Conservation (phyloP, 2,888 invertebrate species). For the Polydrusus cervinus region DNA sequence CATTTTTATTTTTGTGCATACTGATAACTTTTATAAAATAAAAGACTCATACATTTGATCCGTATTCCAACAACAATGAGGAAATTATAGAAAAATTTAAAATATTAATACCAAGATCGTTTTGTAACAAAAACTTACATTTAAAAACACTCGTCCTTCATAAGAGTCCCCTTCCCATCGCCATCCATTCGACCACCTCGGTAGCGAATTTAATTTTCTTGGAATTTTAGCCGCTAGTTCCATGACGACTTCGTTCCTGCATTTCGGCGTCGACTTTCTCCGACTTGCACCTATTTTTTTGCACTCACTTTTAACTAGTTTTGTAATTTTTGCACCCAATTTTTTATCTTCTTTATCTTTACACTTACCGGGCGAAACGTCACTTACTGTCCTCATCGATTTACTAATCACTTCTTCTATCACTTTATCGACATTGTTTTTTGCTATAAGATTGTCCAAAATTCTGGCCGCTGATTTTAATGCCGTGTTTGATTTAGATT, state of each 20-base stretch:
- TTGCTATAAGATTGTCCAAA: conserved; percentile 75
- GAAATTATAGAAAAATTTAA: too few relatives aligned
- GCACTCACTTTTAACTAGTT: conserved; percentile 58
- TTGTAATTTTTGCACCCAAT: conserved; percentile 57
- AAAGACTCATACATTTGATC: too few relatives aligned
- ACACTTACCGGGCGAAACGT: background rate
- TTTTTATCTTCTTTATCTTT: conserved; percentile 57
- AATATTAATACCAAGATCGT: too few relatives aligned
- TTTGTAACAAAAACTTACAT: too few relatives aligned
- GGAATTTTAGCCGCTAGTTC: conserved; percentile 61
- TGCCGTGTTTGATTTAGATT: conserved; percentile 7
- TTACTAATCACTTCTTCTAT: conserved; percentile 67
- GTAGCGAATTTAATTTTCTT: conserved; percentile 69
- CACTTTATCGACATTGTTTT: conserved; percentile 75
- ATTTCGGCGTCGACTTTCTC: conserved; percentile 59
- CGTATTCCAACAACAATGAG: too few relatives aligned
- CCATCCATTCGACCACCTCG: conserved; percentile 94
- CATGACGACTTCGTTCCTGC: conserved; percentile 61
- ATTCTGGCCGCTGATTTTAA: conserved; percentile 66
- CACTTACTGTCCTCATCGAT: conserved; percentile 20
- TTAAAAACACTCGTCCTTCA: conserved; percentile 88
- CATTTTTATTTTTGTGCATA: too few relatives aligned
- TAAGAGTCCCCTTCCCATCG: conserved; percentile 90
- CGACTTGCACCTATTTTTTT: conserved; percentile 60
- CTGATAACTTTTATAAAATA: too few relatives aligned